Evolutionary conservation across 1,140 invertebrate species (phyloP).

Genomic region (Neomicropteryx cornuta): DNA sequence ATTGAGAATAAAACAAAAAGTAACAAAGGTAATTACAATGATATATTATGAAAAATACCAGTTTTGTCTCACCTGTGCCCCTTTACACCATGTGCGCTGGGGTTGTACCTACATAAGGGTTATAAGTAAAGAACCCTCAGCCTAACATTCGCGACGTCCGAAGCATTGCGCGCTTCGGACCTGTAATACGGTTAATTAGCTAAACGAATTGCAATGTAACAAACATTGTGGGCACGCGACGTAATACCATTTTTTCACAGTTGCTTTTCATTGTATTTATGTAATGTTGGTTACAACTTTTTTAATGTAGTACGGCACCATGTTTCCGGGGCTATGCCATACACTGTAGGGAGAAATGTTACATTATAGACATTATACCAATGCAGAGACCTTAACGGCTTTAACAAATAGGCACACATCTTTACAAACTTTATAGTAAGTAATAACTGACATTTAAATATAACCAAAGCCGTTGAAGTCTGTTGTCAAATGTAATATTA

Average conservation of each 20-base stretch:
- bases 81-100: too few species aligned
- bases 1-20: too few species aligned
- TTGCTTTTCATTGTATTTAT: too few species aligned
- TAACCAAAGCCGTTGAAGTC: too few species aligned
- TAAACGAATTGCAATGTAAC: too few species aligned
- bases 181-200: conserved; percentile 37
- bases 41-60: conserved; percentile 36
- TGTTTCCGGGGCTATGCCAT: conserved; percentile 33
- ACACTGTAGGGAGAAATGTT: conserved; percentile 42
- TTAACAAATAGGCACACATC: background rate
- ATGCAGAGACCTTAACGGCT: conserved; percentile 13
- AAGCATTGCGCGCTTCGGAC: conserved; percentile 43
- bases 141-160: conserved; percentile 40
- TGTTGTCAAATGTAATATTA: too few species aligned
- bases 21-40: too few species aligned
- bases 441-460: too few species aligned
- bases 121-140: conserved; percentile 31
- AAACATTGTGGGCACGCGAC: too few species aligned
- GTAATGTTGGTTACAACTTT: conserved; percentile 30
- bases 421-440: too few species aligned
- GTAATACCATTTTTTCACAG: conserved; percentile 31
- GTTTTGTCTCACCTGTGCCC: conserved; percentile 41
- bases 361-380: conserved; percentile 13
- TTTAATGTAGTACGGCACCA: conserved; percentile 32
- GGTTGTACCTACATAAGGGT: too few species aligned